These are phyloP conservation scores for Rachycentron canadum DNA, from an alignment of 2,797 vertebrate species.

Conservation along the genomic window DNA sequence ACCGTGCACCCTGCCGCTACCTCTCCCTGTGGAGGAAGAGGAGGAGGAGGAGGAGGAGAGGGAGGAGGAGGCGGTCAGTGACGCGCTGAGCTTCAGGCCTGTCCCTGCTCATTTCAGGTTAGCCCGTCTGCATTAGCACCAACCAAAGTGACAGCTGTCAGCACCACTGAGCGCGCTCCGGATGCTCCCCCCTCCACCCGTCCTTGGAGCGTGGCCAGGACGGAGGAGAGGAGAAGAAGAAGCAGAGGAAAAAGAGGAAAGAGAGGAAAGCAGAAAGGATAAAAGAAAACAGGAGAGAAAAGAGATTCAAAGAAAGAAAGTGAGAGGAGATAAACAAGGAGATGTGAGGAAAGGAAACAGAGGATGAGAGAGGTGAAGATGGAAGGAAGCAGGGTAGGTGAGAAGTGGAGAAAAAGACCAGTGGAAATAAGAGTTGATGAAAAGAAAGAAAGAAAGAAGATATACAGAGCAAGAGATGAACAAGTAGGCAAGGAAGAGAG, in stretches of 20 bases:
- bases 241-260: background rate
- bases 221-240: constrained; percentile 24
- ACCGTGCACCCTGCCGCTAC: constrained; percentile 38
- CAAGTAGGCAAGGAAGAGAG: too few relatives aligned
- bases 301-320: too few relatives aligned
- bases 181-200: constrained; percentile 60
- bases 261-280: background rate
- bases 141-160: constrained; percentile 82
- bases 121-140: constrained; percentile 77
- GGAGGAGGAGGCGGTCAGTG: constrained; percentile 41
- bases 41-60: constrained; percentile 22
- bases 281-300: background rate
- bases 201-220: constrained; percentile 74
- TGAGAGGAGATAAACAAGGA: too few relatives aligned
- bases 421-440: background rate
- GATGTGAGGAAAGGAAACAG: background rate
- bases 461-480: too few relatives aligned
- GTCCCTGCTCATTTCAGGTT: constrained; percentile 80
- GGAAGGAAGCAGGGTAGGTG: too few relatives aligned
- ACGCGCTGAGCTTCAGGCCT: constrained; percentile 54
- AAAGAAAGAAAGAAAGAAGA: background rate
- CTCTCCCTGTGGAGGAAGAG: constrained; percentile 21
- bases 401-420: background rate
- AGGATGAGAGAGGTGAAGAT: background rate
- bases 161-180: constrained; percentile 63